Conservation (phyloP, 2,113 vertebrate species). For the Ranitomeya imitator region DNA sequence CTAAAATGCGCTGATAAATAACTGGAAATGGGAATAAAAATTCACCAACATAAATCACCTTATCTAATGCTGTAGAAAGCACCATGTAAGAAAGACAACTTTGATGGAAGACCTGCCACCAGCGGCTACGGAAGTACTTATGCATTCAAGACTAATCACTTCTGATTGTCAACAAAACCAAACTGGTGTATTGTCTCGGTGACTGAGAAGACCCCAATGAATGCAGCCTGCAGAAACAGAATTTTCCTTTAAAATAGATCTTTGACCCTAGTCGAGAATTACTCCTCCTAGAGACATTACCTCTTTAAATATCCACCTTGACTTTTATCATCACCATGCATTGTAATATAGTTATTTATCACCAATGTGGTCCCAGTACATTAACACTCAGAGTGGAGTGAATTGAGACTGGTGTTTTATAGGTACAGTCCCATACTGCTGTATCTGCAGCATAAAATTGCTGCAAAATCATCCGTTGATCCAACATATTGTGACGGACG, state of each 20-base stretch:
- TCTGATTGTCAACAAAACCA: constrained; percentile 46
- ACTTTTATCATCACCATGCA: neutral
- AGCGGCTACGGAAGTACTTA: constrained; percentile 36
- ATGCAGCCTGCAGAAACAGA: neutral
- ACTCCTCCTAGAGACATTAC: neutral
- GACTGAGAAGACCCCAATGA: neutral
- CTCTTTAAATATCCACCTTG: neutral
- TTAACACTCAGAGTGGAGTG: neutral
- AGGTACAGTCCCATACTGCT: too few relatives aligned
- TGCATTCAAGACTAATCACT: constrained; percentile 52
- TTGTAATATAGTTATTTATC: neutral
- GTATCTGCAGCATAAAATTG: too few relatives aligned
- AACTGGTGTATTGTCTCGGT: constrained; percentile 26
- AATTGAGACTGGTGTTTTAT: too few relatives aligned
- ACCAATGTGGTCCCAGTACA: neutral
- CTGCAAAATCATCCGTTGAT: too few relatives aligned
- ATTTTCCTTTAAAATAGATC: neutral
- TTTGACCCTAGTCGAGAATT: neutral
- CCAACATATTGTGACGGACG: too few relatives aligned
- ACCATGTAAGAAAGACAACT: constrained; percentile 23
- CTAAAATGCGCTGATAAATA: constrained; percentile 39
- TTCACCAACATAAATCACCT: constrained; percentile 34
- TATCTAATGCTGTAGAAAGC: constrained; percentile 28
- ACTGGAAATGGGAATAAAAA: constrained; percentile 29
- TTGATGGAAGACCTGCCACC: constrained; percentile 37